A percentile compares a stretch with the other conserved stretches of the same genome.
Conservation (phyloP, 2,888 invertebrate species). For the Eristalis tenax region DNA sequence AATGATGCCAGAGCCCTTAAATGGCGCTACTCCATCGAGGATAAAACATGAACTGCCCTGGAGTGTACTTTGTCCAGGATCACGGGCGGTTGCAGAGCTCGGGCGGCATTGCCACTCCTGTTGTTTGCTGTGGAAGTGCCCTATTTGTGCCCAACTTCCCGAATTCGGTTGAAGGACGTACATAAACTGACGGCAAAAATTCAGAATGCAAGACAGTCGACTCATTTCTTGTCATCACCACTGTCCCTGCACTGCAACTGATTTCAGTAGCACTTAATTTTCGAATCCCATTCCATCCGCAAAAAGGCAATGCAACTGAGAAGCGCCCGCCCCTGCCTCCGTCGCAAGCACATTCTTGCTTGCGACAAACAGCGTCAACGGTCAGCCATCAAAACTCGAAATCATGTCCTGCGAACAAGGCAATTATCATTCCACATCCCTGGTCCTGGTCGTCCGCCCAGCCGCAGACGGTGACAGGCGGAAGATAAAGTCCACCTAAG, state of each 20-base stretch:
- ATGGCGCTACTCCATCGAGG: no score
- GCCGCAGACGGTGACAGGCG: slow-evolving; percentile 13
- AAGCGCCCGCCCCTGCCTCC: background rate
- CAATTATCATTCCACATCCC: slow-evolving; percentile 53
- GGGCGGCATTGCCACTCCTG: no score
- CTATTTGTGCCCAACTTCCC: no score
- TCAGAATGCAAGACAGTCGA: no score
- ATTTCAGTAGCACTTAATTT: background rate
- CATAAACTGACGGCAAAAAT: no score
- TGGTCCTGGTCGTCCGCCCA: slow-evolving; percentile 29
- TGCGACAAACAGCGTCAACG: slow-evolving; percentile 14
- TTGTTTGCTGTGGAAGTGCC: no score
- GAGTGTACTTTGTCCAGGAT: no score
- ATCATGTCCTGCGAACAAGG: slow-evolving; percentile 57
- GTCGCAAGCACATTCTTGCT: background rate
- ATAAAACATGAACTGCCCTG: no score
- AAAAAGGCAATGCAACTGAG: background rate
- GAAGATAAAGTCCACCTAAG: slow-evolving; percentile 52
- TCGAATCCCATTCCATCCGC: background rate
- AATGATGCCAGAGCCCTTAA: no score
- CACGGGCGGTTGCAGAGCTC: no score
- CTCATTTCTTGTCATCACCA: background rate
- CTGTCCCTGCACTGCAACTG: background rate
- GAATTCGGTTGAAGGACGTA: no score
- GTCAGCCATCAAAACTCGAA: slow-evolving; percentile 45